phyloP scores from a whole-genome alignment of 2,113 vertebrate genomes.

The Casuarius casuarius region DNA sequence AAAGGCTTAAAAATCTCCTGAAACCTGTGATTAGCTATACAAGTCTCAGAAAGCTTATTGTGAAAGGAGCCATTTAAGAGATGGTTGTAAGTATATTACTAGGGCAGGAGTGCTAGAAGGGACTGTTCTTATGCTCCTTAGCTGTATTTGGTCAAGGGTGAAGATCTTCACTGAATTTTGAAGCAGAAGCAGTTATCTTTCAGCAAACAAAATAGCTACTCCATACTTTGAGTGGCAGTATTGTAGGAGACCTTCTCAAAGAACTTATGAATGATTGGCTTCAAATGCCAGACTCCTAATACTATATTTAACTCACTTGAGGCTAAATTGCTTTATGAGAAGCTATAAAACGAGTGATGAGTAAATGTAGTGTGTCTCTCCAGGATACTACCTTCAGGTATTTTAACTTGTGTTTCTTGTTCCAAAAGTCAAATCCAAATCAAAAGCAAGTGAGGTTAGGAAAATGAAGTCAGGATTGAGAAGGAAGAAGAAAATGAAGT shows the following conservation, averaged over 20 bases:
- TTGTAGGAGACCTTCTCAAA: not conserved
- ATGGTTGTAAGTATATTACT: not conserved
- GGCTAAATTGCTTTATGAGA: not conserved
- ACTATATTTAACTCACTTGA: not conserved
- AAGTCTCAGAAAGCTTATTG: not conserved
- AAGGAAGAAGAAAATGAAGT: not conserved
- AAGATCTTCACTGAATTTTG: not conserved
- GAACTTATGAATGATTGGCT: not conserved
- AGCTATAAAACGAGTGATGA: not conserved
- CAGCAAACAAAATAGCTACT: not conserved
- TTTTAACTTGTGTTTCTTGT: not conserved
- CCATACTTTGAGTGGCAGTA: not conserved
- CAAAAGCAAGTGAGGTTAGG: not conserved
- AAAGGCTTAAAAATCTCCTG: not conserved
- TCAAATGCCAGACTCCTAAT: not conserved
- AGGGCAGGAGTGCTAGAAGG: not conserved
- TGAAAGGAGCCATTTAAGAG: not conserved
- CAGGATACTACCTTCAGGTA: not conserved
- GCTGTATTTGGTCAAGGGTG: not conserved
- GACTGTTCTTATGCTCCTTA: not conserved
- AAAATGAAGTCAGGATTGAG: not conserved
- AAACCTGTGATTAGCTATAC: not conserved
- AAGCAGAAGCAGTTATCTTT: not conserved
- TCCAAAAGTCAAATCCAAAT: not conserved
- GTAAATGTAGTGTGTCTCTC: not conserved